phyloP scores from a whole-genome alignment of 2,888 invertebrate genomes.

The Lycaena phlaeas region DNA sequence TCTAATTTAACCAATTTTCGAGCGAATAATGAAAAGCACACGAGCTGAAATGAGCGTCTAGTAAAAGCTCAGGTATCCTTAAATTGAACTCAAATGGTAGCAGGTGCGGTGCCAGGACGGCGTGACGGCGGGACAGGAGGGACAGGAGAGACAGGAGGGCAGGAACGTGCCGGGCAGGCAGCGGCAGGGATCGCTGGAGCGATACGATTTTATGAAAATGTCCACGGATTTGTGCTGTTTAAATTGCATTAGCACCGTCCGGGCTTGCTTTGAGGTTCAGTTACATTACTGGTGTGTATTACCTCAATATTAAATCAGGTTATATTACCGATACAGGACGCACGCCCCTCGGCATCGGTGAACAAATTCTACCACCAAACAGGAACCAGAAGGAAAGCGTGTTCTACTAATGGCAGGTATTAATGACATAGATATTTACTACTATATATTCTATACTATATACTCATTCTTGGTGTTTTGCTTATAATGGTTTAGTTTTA shows the following conservation, averaged over 20 bases:
- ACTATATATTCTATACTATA: no score
- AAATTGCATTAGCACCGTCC: background rate
- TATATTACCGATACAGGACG: no score
- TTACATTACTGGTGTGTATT: background rate
- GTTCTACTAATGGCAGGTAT: no score
- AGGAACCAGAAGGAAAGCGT: no score
- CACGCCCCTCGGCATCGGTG: no score
- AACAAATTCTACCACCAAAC: no score
- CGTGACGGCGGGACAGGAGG: constrained; percentile 3
- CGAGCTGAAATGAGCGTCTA: background rate
- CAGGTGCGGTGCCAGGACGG: background rate
- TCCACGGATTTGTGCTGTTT: background rate
- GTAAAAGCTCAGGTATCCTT: background rate
- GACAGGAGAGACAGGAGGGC: background rate
- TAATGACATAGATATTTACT: no score
- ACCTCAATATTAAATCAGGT: no score
- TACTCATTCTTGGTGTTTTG: no score
- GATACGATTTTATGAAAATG: constrained; percentile 2
- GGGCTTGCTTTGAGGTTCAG: background rate
- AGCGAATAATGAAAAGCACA: no score
- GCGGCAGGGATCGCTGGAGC: background rate
- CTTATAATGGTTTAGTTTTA: no score
- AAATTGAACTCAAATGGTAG: background rate
- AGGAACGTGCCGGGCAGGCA: background rate
- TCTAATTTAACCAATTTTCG: no score